Evolutionary conservation across 2,888 invertebrate species (phyloP).

Genomic region (Phalangium opilio): DNA sequence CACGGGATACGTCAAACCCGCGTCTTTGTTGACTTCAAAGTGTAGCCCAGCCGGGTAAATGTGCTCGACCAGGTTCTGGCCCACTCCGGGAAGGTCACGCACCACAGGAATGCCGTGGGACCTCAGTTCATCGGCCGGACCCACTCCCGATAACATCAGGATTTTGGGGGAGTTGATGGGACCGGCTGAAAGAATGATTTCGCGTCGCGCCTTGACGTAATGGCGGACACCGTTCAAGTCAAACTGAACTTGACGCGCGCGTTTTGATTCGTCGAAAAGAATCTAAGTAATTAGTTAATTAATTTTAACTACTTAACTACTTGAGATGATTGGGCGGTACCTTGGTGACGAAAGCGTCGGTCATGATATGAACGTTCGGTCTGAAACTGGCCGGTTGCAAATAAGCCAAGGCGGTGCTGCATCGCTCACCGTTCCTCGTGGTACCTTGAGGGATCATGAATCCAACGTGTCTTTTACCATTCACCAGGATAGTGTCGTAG

Average conservation of each 20-base stretch:
- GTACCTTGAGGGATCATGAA: slow-evolving; percentile 24
- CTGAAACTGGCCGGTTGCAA: slow-evolving; percentile 29
- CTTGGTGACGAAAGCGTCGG: slow-evolving; percentile 24
- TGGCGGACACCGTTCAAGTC: slow-evolving; percentile 52
- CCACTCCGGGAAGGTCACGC: no score
- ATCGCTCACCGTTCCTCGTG: slow-evolving; percentile 25
- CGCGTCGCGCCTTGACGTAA: slow-evolving; percentile 58
- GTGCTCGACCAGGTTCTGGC: no score
- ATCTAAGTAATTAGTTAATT: no score
- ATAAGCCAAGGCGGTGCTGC: slow-evolving; percentile 27
- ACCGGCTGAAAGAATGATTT: slow-evolving; percentile 78
- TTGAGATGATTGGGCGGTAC: no score
- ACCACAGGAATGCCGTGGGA: no score
- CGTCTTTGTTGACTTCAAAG: no score
- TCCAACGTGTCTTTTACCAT: slow-evolving; percentile 1
- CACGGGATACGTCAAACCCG: no score
- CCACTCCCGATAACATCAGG: slow-evolving; percentile 81
- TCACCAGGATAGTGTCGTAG: no score
- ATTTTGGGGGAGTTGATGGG: slow-evolving; percentile 84
- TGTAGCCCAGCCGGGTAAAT: no score
- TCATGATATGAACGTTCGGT: slow-evolving; percentile 48
- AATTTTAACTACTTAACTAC: no score
- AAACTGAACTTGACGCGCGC: slow-evolving; percentile 71
- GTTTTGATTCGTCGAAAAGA: slow-evolving; percentile 39
- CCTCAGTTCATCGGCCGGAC: slow-evolving; percentile 36